phyloP scores from a whole-genome alignment of 2,113 vertebrate genomes.

The Macheiramphus alcinus region DNA sequence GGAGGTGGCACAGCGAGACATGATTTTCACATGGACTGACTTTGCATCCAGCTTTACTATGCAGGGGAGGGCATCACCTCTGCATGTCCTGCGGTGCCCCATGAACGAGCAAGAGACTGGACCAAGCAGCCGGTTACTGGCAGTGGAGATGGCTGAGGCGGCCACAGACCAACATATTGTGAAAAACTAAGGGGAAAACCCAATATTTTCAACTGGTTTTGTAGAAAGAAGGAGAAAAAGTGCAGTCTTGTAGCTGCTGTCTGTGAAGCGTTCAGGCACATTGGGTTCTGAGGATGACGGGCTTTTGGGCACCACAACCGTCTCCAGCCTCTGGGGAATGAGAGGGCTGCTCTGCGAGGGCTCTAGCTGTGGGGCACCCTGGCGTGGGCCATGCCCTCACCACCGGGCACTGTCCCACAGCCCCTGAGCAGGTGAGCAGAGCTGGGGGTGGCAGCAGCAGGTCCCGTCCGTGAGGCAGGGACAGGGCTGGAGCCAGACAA shows the following conservation, averaged over 20 bases:
- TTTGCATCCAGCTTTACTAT: background rate
- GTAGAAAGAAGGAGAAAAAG: background rate
- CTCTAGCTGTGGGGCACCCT: rapidly evolving
- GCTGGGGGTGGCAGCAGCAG: background rate
- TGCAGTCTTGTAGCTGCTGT: background rate
- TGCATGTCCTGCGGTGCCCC: background rate
- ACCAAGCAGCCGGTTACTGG: background rate
- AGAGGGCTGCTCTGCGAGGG: background rate
- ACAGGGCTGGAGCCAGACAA: background rate
- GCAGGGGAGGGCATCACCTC: background rate
- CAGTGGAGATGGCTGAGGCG: background rate
- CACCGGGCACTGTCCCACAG: background rate
- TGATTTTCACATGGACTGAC: rapidly evolving
- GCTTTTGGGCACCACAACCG: background rate
- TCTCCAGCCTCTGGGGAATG: background rate
- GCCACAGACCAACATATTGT: too few species aligned
- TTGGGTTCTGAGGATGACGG: background rate
- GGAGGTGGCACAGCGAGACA: rapidly evolving
- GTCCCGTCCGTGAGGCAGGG: background rate
- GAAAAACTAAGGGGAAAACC: background rate
- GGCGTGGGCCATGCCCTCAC: too few species aligned
- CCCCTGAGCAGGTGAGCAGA: background rate
- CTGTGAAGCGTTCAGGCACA: background rate
- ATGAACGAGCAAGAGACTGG: background rate
- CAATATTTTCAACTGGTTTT: background rate